Evolutionary conservation across 1,140 invertebrate genomes (phyloP), one percentile per base, ranked within the genome.

Genomic region (Chionoecetes opilio): DNA sequence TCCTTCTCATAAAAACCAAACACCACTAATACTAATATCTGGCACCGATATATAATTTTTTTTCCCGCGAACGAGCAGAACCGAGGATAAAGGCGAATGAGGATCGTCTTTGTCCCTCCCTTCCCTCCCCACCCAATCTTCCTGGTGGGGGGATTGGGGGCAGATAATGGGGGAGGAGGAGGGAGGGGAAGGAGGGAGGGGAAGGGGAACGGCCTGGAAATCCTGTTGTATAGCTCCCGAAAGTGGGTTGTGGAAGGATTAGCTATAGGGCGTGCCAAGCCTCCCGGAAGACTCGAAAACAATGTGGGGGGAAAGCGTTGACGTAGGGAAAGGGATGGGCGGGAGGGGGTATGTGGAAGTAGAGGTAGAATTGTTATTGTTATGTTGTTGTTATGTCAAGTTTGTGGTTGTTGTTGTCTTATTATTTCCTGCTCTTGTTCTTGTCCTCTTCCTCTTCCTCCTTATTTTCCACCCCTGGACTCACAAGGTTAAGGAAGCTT

Each of bases 1-100:
- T 21, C 63, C 41, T 46, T 14, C 41, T 46, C 41, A 46, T 8
- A 5, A 75, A 75, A 26, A 75, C 63, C 63, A 75, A 75, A n/a
- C 63, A 6, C 63, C 63, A n/a, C 63, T 75, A 75, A 75, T 75
- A n/a, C 63, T 75, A 75, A 75, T 75, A 75, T 26, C 63, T 75
- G n/a, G 63, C 63, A 75, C 63, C 63, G 26, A 75, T n/a, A n/a
- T n/a, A n/a, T n/a, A n/a, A n/a, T n/a, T n/a, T n/a, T 75, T 75
- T 75, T 75, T 75, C 63, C 63, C 63, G 5, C 63, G 63, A 75
- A 75, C n/a, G 21, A 26, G n/a, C 63, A 75, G n/a, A 75, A 26
- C 46, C 8, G n/a, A 21, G 63, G 63, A 75, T 75, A 26, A 75
- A 75, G 63, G n/a, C 6, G 63, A 75, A n/a, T 53, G 21, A 75